These are phyloP conservation scores for Notocelia uddmanniana DNA, from an alignment of 2,888 invertebrate genomes.

Conservation along the genomic window DNA sequence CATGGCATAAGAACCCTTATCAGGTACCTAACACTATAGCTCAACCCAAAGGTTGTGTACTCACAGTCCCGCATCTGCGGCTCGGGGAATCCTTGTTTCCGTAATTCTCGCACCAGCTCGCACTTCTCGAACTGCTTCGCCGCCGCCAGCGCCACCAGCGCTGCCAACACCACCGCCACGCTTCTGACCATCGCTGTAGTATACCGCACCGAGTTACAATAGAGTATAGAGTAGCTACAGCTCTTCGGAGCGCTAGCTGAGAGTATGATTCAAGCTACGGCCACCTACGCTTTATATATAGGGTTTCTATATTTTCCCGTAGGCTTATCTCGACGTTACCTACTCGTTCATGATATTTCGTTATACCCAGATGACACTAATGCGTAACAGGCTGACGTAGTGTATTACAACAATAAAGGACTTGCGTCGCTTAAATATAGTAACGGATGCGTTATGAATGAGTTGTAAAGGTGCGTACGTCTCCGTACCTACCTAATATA, in stretches of 20 bases:
- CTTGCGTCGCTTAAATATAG: not conserved
- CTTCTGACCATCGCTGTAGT: constrained; percentile 4
- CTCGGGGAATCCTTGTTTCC: constrained; percentile 48
- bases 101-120: constrained; percentile 48
- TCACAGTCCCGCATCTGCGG: constrained; percentile 48
- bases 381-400: constrained; percentile 6
- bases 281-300: constrained; percentile 20
- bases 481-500: not conserved
- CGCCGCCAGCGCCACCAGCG: constrained; percentile 26
- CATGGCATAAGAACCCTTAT: not conserved
- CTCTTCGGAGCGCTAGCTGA: constrained; percentile 3
- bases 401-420: not conserved
- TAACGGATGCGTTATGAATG: not conserved
- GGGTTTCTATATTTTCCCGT: constrained; percentile 16
- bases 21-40: not conserved
- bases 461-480: not conserved
- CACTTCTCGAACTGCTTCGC: constrained; percentile 47
- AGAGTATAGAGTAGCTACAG: not conserved
- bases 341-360: constrained; percentile 5
- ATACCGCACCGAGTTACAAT: not conserved
- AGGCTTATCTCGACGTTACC: constrained; percentile 20
- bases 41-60: not conserved
- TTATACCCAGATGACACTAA: not conserved
- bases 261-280: constrained; percentile 4
- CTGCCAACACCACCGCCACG: constrained; percentile 19